Percentiles rank a stretch among this genome's conserved stretches.
Conservation (phyloP, 2,113 vertebrate genomes). For the Emydura subglobosa region DNA sequence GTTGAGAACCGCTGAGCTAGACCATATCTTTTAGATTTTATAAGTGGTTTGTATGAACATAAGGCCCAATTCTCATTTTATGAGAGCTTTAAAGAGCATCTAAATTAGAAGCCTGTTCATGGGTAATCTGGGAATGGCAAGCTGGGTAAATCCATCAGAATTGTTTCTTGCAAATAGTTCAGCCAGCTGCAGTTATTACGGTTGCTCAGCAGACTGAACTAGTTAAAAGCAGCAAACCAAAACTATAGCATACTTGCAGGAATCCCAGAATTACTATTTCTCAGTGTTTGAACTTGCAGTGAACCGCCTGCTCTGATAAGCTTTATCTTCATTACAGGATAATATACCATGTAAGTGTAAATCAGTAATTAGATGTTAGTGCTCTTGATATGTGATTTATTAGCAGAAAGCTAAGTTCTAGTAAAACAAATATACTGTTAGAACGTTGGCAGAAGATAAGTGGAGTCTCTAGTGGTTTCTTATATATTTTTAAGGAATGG, state of each 20-base stretch:
- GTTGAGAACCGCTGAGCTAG: too few species aligned
- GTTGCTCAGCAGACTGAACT: background rate
- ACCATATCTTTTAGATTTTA: too few species aligned
- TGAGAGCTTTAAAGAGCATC: background rate
- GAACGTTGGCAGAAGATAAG: conserved; percentile 50
- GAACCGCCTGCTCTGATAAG: conserved; percentile 61
- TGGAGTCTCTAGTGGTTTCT: conserved; percentile 39
- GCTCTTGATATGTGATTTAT: conserved; percentile 61
- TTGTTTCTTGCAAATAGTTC: background rate
- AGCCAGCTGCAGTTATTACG: background rate
- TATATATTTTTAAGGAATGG: conserved; percentile 51
- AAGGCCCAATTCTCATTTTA: background rate
- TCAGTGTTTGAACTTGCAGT: conserved; percentile 34
- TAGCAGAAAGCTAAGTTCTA: conserved; percentile 48
- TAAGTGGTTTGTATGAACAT: too few species aligned
- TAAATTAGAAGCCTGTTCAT: background rate
- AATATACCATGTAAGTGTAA: conserved; percentile 51
- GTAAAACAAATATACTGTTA: conserved; percentile 62
- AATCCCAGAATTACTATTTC: background rate
- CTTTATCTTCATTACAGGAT: conserved; percentile 62
- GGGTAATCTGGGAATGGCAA: background rate
- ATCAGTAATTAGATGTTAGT: conserved; percentile 54
- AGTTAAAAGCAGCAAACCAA: background rate
- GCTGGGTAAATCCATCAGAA: background rate
- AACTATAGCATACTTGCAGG: background rate